Percentiles rank a stretch among this genome's conserved stretches.
Conservation (phyloP, 2,797 vertebrate genomes). For the Pogonophryne albipinna region DNA sequence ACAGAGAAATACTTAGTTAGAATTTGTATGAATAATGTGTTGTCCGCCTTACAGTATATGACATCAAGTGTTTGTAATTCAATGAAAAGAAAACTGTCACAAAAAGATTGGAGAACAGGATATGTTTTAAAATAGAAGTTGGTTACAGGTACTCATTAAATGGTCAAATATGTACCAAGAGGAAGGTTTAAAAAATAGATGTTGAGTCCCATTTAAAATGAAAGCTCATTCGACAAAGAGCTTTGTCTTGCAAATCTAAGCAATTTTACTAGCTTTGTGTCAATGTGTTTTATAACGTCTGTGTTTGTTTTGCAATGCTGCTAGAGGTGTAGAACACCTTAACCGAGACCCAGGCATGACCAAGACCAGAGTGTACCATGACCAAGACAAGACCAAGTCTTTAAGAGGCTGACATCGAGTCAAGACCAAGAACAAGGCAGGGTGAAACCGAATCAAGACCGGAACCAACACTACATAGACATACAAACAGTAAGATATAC, state of each 20-base stretch:
- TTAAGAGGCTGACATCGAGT: too few relatives aligned
- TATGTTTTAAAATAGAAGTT: background rate
- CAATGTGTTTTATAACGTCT: background rate
- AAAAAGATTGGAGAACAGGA: background rate
- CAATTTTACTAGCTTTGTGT: background rate
- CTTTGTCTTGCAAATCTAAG: background rate
- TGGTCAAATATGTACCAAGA: background rate
- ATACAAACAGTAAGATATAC: too few relatives aligned
- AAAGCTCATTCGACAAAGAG: background rate
- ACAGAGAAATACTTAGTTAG: background rate
- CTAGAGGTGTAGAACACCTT: background rate
- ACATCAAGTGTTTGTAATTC: background rate
- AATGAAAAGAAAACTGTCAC: background rate
- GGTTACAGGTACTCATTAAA: background rate
- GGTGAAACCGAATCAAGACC: too few relatives aligned
- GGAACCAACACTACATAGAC: too few relatives aligned
- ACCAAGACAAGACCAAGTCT: too few relatives aligned
- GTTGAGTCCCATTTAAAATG: background rate
- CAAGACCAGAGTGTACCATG: too few relatives aligned
- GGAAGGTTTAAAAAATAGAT: background rate
- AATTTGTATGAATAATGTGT: too few relatives aligned
- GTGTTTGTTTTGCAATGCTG: background rate
- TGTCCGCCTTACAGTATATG: background rate
- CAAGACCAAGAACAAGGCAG: too few relatives aligned
- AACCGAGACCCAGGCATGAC: too few relatives aligned